A percentile compares a stretch with the other conserved stretches of the same genome.
These are phyloP conservation scores for Amblyjoppa proteus DNA, from an alignment of 2,888 invertebrate species.

Conservation along the genomic window DNA sequence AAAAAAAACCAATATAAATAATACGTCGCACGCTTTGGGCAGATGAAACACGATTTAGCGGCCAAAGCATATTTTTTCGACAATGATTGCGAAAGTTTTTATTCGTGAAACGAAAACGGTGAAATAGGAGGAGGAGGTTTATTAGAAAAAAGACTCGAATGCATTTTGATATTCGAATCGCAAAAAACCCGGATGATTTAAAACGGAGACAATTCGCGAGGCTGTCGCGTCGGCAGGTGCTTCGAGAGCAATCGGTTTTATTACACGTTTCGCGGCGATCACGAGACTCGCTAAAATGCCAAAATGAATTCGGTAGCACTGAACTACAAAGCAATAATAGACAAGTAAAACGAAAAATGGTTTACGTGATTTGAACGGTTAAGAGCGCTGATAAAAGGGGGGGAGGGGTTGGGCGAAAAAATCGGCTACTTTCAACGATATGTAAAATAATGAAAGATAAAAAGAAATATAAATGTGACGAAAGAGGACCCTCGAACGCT, in stretches of 20 bases:
- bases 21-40: slow-evolving; percentile 31
- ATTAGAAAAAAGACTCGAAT: slow-evolving; percentile 24
- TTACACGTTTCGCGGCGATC: slow-evolving; percentile 69
- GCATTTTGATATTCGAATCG: slow-evolving; percentile 53
- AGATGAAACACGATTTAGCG: slow-evolving; percentile 55
- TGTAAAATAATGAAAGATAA: not conserved
- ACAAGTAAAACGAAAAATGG: slow-evolving; percentile 68
- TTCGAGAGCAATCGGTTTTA: slow-evolving; percentile 38
- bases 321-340: slow-evolving; percentile 83
- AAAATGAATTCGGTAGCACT: slow-evolving; percentile 82
- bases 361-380: slow-evolving; percentile 26
- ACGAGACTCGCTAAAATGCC: slow-evolving; percentile 81
- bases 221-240: slow-evolving; percentile 50
- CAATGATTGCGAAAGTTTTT: slow-evolving; percentile 37
- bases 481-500: slow-evolving; percentile 15
- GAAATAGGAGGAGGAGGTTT: not conserved
- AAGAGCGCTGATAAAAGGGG: not conserved
- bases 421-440: not conserved
- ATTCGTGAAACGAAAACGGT: slow-evolving; percentile 39
- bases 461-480: slow-evolving; percentile 11
- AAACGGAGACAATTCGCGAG: slow-evolving; percentile 5
- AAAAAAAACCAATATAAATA: slow-evolving; percentile 39
- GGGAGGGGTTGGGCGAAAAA: slow-evolving; percentile 19
- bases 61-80: slow-evolving; percentile 70
- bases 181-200: slow-evolving; percentile 6